These are phyloP conservation scores for Scaptomyza pallida DNA, from an alignment of 1,140 invertebrate genomes.

Conservation along the genomic window DNA sequence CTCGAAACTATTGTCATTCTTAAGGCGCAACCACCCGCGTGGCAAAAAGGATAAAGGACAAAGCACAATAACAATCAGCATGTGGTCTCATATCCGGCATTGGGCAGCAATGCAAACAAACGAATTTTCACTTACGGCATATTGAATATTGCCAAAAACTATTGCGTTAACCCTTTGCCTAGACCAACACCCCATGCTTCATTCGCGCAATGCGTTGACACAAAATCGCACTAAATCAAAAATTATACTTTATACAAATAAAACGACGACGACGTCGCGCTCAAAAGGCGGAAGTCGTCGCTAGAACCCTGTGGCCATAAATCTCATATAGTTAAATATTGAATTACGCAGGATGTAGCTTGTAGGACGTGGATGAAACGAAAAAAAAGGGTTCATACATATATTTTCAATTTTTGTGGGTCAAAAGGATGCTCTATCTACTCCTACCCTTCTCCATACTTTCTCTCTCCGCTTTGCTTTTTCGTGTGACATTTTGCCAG, in stretches of 20 bases:
- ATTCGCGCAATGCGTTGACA: slow-evolving; percentile 55
- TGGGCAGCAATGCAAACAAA: slow-evolving; percentile 60
- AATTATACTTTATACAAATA: slow-evolving; percentile 81
- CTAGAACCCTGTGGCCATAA: slow-evolving; percentile 74
- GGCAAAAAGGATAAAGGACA: not conserved
- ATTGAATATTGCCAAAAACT: slow-evolving; percentile 73
- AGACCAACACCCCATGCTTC: not conserved
- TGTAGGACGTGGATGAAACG: slow-evolving; percentile 11
- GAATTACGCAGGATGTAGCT: slow-evolving; percentile 73
- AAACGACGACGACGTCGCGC: slow-evolving; percentile 28
- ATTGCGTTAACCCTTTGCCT: slow-evolving; percentile 64
- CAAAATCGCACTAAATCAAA: slow-evolving; percentile 81
- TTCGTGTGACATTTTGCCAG: slow-evolving; percentile 61
- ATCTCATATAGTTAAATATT: slow-evolving; percentile 83
- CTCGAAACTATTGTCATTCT: slow-evolving; percentile 2
- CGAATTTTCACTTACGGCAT: slow-evolving; percentile 50
- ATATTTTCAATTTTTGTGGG: slow-evolving; percentile 73
- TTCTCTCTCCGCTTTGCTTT: not conserved
- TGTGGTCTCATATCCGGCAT: slow-evolving; percentile 75
- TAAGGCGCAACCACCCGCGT: slow-evolving; percentile 27
- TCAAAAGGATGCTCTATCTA: slow-evolving; percentile 62
- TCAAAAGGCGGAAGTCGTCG: slow-evolving; percentile 49
- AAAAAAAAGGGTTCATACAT: slow-evolving; percentile 48
- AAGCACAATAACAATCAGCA: slow-evolving; percentile 71
- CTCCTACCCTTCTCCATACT: not conserved